Percentiles rank a stretch among this genome's conserved stretches.
phyloP scores from a whole-genome alignment of 2,113 vertebrate genomes.

The Eleginops maclovinus region DNA sequence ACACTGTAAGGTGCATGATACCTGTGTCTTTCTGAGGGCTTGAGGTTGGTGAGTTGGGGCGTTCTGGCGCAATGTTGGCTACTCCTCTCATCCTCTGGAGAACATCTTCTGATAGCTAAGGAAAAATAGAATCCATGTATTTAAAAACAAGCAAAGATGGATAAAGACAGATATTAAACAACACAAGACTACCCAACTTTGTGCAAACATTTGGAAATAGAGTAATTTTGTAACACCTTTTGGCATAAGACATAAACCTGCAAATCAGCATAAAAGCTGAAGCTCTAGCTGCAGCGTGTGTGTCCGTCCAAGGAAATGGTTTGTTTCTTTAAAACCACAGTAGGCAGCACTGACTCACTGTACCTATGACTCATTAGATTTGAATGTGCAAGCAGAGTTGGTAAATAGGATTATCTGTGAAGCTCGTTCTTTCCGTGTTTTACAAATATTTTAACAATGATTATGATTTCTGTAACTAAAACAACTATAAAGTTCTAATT shows the following conservation, averaged over 20 bases:
- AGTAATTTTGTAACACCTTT: not conserved
- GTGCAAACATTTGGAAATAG: not conserved
- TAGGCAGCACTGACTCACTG: conserved; percentile 60
- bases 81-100: conserved; percentile 83
- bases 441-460: not conserved
- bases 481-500: not conserved
- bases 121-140: not conserved
- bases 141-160: not conserved
- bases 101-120: conserved; percentile 82
- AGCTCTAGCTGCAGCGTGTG: not conserved
- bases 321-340: conserved; percentile 50
- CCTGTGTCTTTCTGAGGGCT: conserved; percentile 63
- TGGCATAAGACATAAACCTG: not conserved
- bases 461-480: not conserved
- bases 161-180: not conserved
- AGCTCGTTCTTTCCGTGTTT: not conserved
- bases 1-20: conserved; percentile 7
- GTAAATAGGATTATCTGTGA: not conserved
- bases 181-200: not conserved
- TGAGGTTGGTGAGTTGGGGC: conserved; percentile 32
- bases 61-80: conserved; percentile 65
- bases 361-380: conserved; percentile 69
- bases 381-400: conserved; percentile 44
- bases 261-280: not conserved
- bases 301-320: conserved; percentile 35